Evolutionary conservation across 2,888 invertebrate genomes (phyloP), one percentile per base, ranked within the genome.

Genomic region (Meteorus cinctellus): DNA sequence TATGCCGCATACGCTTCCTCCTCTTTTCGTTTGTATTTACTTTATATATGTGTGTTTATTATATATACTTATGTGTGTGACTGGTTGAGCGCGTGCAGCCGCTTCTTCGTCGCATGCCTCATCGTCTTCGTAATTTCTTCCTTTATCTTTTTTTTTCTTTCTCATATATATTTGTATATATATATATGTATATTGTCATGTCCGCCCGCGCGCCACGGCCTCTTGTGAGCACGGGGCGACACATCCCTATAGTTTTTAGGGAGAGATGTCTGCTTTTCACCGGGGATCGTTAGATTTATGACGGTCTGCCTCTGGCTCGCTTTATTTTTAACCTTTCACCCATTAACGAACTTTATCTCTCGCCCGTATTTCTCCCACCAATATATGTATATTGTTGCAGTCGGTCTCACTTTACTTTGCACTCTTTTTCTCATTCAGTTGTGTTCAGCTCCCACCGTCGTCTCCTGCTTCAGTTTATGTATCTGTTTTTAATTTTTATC

Each of bases 251-350:
- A 67, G 29, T 71, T 72, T 75, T 71, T 66, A 77, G 75, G 74
- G 68, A 77, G 76, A 78, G 79, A 76, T 80, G 81, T 79, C 78
- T 78, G 77, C 83, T 85, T 84, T 84, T 82, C 82, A 84, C 81
- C 79, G 79, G 83, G 84, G 82, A 86, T 86, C 83, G 84, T 80
- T 83, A 86, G 88, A 89, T 89, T 89, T 89, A 89, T 89, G 88
- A 87, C 86, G 86, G 83, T 82, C 84, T 82, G 83, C 82, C 80
- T 79, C 74, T 76, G 74, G 48, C 75, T 83, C 81, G 80, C 79
- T 80, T 80, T 87, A 88, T 88, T 88, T 88, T 87, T 88, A 89
- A 88, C 88, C 86, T 88, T 86, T 88, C 87, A 86, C 86, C 88
- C 88, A 89, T 89, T 89, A 89, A 87, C 87, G 86, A 87, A 87